Percentiles rank a stretch among this genome's conserved stretches.
phyloP scores from a whole-genome alignment of 2,888 invertebrate species.

The Drosophila anomalata region DNA sequence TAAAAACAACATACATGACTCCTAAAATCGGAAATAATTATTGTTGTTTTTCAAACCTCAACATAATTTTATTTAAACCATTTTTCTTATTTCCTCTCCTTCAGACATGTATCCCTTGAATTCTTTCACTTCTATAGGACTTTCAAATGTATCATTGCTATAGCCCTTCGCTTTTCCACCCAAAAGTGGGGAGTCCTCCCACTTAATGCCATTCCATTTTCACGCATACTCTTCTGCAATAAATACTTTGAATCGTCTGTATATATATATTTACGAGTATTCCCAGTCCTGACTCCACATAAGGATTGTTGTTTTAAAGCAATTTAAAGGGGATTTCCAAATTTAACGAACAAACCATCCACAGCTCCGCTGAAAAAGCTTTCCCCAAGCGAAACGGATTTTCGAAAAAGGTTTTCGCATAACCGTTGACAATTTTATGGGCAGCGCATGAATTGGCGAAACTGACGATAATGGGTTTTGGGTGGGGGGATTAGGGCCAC shows the following conservation, averaged over 20 bases:
- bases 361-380: too few relatives aligned
- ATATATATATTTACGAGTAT: conserved; percentile 5
- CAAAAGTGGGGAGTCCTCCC: conserved; percentile 31
- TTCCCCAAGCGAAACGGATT: conserved; percentile 32
- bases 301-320: conserved; percentile 56
- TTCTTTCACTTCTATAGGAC: conserved; percentile 31
- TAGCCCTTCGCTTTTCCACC: conserved; percentile 48
- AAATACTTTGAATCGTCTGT: conserved; percentile 19
- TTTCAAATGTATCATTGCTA: conserved; percentile 60
- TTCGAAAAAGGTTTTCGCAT: conserved; percentile 30
- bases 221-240: conserved; percentile 49
- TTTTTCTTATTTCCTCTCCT: not conserved
- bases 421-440: conserved; percentile 48
- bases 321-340: conserved; percentile 54
- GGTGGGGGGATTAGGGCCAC: not conserved
- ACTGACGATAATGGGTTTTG: conserved; percentile 27
- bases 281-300: conserved; percentile 26
- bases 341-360: conserved; percentile 12
- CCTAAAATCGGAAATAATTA: not conserved
- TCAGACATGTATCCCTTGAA: conserved; percentile 39
- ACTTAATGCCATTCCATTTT: conserved; percentile 57
- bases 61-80: not conserved
- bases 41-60: not conserved
- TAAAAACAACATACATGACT: too few relatives aligned
- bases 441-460: conserved; percentile 21